phyloP scores from a whole-genome alignment of 2,113 vertebrate genomes.

The Heterocephalus glaber region DNA sequence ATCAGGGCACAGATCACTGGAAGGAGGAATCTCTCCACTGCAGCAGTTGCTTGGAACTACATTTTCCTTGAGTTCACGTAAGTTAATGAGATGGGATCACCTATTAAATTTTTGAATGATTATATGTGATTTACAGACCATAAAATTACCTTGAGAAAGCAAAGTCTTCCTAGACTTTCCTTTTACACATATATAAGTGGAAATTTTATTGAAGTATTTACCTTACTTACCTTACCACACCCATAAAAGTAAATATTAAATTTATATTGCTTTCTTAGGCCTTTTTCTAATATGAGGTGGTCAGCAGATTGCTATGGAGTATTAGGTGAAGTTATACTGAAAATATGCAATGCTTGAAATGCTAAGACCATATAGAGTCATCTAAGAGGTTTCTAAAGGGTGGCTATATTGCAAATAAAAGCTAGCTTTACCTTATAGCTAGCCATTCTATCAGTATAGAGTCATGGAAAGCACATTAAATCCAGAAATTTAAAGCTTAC shows the following conservation, averaged over 20 bases:
- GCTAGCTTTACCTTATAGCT: neutral
- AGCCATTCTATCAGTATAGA: no score
- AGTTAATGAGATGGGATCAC: neutral
- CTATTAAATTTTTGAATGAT: neutral
- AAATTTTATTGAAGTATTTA: neutral
- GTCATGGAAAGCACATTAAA: neutral
- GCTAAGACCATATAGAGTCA: neutral
- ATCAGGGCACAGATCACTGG: neutral
- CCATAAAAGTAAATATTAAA: conserved; percentile 20
- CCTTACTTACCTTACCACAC: neutral
- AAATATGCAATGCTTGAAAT: neutral
- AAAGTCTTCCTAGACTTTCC: neutral
- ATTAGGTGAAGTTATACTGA: neutral
- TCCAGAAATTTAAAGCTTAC: neutral
- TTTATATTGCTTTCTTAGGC: neutral
- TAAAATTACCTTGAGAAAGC: neutral
- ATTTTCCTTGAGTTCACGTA: neutral
- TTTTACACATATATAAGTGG: neutral
- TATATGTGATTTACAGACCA: neutral
- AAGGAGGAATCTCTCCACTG: neutral
- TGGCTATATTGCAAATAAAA: neutral
- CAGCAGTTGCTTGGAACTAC: neutral
- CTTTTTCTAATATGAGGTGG: neutral
- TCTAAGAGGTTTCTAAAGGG: neutral
- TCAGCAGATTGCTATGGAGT: neutral